Base-by-base conservation (phyloP, 2,113 vertebrate genomes). In the Caretta caretta region DNA sequence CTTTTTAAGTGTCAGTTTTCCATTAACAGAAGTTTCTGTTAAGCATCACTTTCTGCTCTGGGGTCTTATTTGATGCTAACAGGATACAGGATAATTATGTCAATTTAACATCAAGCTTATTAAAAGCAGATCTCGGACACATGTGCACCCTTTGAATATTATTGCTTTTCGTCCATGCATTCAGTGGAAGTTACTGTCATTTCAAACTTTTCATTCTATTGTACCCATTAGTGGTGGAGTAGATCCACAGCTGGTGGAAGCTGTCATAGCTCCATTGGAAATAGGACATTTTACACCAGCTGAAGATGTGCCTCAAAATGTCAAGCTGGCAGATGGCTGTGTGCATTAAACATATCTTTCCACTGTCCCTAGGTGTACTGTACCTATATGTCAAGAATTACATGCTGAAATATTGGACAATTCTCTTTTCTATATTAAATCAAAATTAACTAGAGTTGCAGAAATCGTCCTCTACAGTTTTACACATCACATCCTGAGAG, bases 41-140 rank as follows among this genome's bases (percentile, higher is more conserved):
- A 84, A 62, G 22, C 79, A 78, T n/a, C 78, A 80, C 17, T 82
- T 91, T 93, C 78, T 91, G n/a, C 86, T 94, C 56, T 75, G 42
- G 48, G 87, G 2, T 84, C 79, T 80, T 83, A 90, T 91, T 89
- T 86, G n/a, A 90, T 59, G 42, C 10, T 62, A 84, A 94, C 31
- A 69, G 3, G 29, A 54, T 87, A 31, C 22, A 91, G 14, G 9
- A 90, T 54, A 91, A 95, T 88, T 79, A 84, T 65, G 46, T 53
- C 69, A 86, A 59, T 31, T 80, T 54, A 82, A 1, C 75, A 80
- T 50, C 10, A 76, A 80, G 35, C 10, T 82, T 86, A 83, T 59
- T 90, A 89, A 94, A 93, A 90, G 24, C 38, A 92, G 57, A 80
- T 7, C 25, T 90, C 79, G 16, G 81, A 84, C 10, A 88, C 38